phyloP scores from a whole-genome alignment of 2,113 vertebrate species.

The Lepus americanus region DNA sequence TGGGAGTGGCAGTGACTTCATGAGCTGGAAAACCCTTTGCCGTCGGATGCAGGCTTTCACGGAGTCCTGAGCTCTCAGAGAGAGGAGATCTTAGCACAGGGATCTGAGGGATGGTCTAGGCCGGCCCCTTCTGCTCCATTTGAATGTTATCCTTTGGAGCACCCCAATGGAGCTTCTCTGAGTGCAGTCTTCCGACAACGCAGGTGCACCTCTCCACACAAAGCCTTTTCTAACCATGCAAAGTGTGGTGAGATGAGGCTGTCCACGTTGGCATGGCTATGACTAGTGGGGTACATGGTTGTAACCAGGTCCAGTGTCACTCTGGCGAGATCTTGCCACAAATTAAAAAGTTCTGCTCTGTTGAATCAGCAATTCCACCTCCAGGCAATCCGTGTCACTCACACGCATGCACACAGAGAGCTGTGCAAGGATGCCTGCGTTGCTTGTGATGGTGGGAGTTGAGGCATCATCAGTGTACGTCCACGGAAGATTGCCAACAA shows the following conservation, averaged over 20 bases:
- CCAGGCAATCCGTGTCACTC: background rate
- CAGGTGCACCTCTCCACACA: background rate
- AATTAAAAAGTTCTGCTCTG: background rate
- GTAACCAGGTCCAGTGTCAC: background rate
- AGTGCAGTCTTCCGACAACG: background rate
- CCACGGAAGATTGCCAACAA: background rate
- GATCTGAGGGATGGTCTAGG: background rate
- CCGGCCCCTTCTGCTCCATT: background rate
- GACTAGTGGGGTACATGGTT: background rate
- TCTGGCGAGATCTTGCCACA: background rate
- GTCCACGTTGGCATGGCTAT: background rate
- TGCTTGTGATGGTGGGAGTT: background rate
- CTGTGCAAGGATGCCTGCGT: background rate
- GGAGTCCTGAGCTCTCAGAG: background rate
- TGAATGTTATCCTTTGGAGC: constrained; percentile 7
- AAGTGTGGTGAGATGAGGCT: rapidly evolving
- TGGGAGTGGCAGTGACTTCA: background rate
- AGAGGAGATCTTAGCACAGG: background rate
- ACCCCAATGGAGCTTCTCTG: background rate
- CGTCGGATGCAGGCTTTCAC: background rate
- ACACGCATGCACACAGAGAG: background rate
- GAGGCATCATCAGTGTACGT: background rate
- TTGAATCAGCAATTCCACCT: background rate
- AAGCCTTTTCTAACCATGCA: background rate
- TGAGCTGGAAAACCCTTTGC: background rate